Evolutionary conservation across 2,113 vertebrate genomes (phyloP).

Genomic region (Chlorodrepanis virens): DNA sequence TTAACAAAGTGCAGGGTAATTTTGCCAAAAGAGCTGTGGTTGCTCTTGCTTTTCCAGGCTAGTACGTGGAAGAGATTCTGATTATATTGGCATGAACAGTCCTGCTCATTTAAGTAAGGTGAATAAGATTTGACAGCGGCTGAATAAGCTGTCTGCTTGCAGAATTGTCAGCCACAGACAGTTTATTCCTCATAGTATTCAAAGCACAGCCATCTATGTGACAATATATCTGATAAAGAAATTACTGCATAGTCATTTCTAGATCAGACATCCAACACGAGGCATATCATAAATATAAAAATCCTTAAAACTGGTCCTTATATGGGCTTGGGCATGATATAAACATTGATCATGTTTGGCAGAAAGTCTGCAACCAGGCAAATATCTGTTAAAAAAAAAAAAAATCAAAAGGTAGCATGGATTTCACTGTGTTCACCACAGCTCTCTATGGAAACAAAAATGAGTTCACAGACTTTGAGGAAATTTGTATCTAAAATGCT

Average conservation of each 20-base stretch:
- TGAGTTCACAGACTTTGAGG: background rate
- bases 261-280: background rate
- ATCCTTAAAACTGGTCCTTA: background rate
- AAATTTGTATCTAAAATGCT: background rate
- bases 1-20: background rate
- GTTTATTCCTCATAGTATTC: background rate
- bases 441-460: background rate
- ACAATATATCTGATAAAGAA: conserved; percentile 25
- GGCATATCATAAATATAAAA: background rate
- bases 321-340: background rate
- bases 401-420: background rate
- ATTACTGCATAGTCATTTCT: background rate
- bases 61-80: background rate
- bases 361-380: background rate
- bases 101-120: background rate
- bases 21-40: background rate
- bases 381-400: background rate
- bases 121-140: background rate
- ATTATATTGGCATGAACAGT: background rate
- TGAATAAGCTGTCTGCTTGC: background rate
- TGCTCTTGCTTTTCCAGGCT: background rate
- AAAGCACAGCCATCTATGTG: background rate
- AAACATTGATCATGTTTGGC: background rate
- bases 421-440: background rate
- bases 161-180: background rate